Percentiles rank a stretch among this genome's conserved stretches.
phyloP scores from a whole-genome alignment of 2,113 vertebrate species.

The Phylloscopus trochilus region DNA sequence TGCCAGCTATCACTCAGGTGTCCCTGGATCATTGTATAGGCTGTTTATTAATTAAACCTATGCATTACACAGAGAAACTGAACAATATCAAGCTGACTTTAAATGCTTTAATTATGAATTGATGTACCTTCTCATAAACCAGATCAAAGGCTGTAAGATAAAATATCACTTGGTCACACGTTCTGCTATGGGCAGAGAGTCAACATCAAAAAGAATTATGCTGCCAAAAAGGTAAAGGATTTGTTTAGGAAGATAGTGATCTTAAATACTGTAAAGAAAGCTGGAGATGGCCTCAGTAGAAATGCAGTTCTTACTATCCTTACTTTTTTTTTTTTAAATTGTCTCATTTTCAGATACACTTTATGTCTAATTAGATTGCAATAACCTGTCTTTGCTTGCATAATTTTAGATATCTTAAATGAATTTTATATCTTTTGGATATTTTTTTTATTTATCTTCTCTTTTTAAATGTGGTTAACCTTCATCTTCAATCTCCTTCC shows the following conservation, averaged over 20 bases:
- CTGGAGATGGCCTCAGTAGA: conserved; percentile 6
- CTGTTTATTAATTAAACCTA: neutral
- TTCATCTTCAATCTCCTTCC: neutral
- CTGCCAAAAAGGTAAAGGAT: conserved; percentile 6
- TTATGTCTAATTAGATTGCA: conserved; percentile 69
- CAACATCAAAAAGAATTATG: neutral
- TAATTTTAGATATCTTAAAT: conserved; percentile 65
- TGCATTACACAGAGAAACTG: neutral
- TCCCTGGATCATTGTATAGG: neutral
- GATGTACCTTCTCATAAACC: neutral
- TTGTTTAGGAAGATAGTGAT: conserved; percentile 39
- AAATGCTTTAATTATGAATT: conserved; percentile 26
- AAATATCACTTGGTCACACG: neutral
- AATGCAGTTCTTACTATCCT: conserved; percentile 43
- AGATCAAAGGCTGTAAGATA: neutral
- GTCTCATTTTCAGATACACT: conserved; percentile 64
- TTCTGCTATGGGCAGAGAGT: conserved; percentile 25
- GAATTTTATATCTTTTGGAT: conserved; percentile 49
- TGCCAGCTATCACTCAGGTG: neutral
- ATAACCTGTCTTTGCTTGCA: conserved; percentile 60
- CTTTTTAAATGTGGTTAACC: conserved; percentile 36
- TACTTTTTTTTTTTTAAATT: conserved; percentile 65
- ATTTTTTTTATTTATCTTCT: conserved; percentile 55
- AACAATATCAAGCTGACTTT: neutral
- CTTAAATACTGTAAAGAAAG: conserved; percentile 1